Conservation (phyloP, 2,797 vertebrate genomes). For the Dromococcyx pavoninus region DNA sequence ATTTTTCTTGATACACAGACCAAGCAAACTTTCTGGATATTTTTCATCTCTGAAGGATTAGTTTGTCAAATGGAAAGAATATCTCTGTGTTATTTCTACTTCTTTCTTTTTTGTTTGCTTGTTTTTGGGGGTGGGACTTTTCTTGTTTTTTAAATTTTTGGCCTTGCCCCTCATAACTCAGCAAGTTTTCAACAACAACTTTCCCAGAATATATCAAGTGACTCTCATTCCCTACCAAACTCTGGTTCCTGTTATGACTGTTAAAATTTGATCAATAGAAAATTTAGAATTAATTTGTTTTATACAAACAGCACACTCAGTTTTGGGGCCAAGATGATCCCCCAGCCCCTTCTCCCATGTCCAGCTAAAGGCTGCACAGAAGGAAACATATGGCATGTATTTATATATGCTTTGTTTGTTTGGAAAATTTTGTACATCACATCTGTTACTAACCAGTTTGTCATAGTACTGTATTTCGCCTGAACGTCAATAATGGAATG, state of each 20-base stretch:
- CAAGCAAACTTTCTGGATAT: background rate
- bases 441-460: background rate
- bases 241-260: background rate
- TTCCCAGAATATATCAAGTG: background rate
- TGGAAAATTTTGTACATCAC: background rate
- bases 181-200: background rate
- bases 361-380: background rate
- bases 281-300: conserved; percentile 1
- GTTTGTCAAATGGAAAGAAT: background rate
- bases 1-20: background rate
- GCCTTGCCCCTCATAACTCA: background rate
- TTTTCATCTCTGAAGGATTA: background rate
- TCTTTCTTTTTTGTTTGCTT: background rate
- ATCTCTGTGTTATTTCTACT: background rate
- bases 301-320: background rate
- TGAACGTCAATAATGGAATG: background rate
- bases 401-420: background rate
- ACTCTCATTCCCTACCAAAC: background rate
- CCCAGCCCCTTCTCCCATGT: background rate
- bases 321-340: background rate
- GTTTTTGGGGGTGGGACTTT: rapidly evolving
- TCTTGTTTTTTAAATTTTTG: background rate
- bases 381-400: background rate
- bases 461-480: background rate
- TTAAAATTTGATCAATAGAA: background rate